Conservation (phyloP, 2,113 vertebrate genomes). For the Neoarius graeffei region DNA sequence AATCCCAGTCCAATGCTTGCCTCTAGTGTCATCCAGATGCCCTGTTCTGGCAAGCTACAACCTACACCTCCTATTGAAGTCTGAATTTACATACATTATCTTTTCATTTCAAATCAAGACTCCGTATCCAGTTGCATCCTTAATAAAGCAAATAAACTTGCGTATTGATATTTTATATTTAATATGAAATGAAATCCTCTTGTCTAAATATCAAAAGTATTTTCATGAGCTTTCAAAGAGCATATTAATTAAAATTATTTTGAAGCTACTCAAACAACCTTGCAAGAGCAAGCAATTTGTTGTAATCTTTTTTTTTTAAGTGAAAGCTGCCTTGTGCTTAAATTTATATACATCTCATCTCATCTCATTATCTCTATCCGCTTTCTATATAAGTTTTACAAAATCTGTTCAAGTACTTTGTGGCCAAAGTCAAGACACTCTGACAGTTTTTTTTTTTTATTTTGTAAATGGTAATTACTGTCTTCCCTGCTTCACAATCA, state of each 20-base stretch:
- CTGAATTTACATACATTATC: background rate
- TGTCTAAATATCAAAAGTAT: background rate
- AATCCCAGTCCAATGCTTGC: background rate
- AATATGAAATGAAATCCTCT: background rate
- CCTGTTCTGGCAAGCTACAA: background rate
- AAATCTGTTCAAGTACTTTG: constrained; percentile 2
- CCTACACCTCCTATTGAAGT: background rate
- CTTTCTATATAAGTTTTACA: too few species aligned
- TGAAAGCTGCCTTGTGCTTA: background rate
- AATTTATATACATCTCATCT: too few species aligned
- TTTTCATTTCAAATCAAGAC: background rate
- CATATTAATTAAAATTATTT: background rate
- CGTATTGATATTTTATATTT: background rate
- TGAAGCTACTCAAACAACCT: background rate
- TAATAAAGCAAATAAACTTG: background rate
- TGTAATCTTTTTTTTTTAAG: background rate
- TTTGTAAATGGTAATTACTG: background rate
- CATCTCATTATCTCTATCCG: too few species aligned
- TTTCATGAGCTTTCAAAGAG: background rate
- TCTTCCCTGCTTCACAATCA: constrained; percentile 1
- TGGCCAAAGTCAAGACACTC: background rate
- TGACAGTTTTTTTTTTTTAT: background rate
- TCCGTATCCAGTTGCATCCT: background rate
- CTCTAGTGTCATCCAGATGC: background rate
- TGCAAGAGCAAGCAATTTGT: background rate